Evolutionary conservation across 2,113 vertebrate species (phyloP), one percentile per base, ranked within the genome.

Genomic region (Daubentonia madagascariensis): DNA sequence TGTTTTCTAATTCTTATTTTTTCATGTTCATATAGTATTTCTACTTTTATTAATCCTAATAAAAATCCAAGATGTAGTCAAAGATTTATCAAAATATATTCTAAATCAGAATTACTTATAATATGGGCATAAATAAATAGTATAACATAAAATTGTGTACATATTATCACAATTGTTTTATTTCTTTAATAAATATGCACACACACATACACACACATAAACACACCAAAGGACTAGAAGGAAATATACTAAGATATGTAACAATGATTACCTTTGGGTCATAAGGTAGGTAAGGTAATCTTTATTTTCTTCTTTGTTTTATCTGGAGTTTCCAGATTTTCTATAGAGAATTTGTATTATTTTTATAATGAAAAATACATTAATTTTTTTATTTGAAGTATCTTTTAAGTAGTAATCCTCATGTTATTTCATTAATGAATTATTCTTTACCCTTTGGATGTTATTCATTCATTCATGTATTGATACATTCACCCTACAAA

Each of bases 371-470:
- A 76, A 80, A 50, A 94, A 73, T 32, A 54, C 17, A 50, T 48
- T 48, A 40, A 28, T 43, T 88, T 87, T 80, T 68, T 87, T 50
- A 70, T 85, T 85, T 85, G 57, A 93, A 83, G 37, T 70, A 87
- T 17, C 92, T 91, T 86, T n/a, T 50, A 79, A 67, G 25, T 48
- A 7, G 57, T 72, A 40, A 73, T 86, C 63, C 57, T 93, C 52
- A 50, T 89, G 35, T 83, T 72, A 92, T 88, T 92, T 96, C 75
- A 88, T 76, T 91, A 75, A 40, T 61, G 52, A 80, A 30, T 57
- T 87, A 57, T 61, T 7, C 25, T 78, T 89, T 79, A 70, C 10
- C 79, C 57, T 89, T 80, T 86, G 80, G 48, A 50, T 89, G 16
- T 20, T 72, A 81, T 87, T 50, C 43, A 89, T 57, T 40, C 76